phyloP scores from a whole-genome alignment of 2,888 invertebrate species.

The Zhengitettix transpicula region DNA sequence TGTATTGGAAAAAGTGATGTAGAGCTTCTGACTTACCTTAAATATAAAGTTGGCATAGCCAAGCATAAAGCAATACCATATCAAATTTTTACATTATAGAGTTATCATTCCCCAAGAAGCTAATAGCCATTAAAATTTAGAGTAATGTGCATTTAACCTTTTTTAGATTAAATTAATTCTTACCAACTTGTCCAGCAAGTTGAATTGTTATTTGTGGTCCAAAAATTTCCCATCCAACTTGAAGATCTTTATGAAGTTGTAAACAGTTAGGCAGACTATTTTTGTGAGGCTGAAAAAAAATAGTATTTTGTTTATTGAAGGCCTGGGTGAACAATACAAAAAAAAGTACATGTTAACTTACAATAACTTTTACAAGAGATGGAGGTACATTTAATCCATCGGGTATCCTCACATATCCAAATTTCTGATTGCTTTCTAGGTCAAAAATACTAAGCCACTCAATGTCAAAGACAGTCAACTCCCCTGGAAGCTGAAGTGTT shows the following conservation, averaged over 20 bases:
- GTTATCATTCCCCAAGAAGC: no score
- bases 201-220: slow-evolving; percentile 76
- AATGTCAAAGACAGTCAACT: slow-evolving; percentile 60
- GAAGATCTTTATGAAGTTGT: slow-evolving; percentile 68
- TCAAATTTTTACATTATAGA: no score
- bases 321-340: not conserved
- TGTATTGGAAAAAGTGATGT: no score
- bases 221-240: slow-evolving; percentile 81
- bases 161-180: slow-evolving; percentile 10
- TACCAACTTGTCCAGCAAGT: slow-evolving; percentile 55
- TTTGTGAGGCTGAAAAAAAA: slow-evolving; percentile 32
- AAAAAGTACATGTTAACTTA: slow-evolving; percentile 17
- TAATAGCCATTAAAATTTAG: no score
- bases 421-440: slow-evolving; percentile 44
- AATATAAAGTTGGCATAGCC: no score
- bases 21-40: no score
- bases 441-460: slow-evolving; percentile 76
- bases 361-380: slow-evolving; percentile 43
- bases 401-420: slow-evolving; percentile 59
- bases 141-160: no score
- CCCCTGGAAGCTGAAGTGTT: slow-evolving; percentile 60
- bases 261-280: slow-evolving; percentile 63
- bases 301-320: no score
- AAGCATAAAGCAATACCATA: no score
- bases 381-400: slow-evolving; percentile 76